Conservation (phyloP, 2,113 vertebrate genomes). For the Brachypodius melanocephalos region DNA sequence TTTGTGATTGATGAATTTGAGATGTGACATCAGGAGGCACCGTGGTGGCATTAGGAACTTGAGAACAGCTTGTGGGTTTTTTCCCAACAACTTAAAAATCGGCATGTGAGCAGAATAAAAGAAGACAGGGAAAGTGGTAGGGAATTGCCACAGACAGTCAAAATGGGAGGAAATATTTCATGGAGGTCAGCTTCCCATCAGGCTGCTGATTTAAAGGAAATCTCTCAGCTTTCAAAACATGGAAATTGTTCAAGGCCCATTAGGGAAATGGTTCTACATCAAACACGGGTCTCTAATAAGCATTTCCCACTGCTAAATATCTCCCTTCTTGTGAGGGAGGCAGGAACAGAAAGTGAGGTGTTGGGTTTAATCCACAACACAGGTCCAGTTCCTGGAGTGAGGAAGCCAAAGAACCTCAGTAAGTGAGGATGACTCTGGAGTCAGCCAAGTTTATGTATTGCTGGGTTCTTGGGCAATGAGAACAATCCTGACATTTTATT, state of each 20-base stretch:
- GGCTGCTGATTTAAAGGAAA: constrained; percentile 1
- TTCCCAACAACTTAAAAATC: not conserved
- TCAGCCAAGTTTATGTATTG: not conserved
- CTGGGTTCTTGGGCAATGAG: not conserved
- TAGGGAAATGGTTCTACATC: constrained; percentile 54
- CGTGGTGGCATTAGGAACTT: not conserved
- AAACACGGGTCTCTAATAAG: constrained; percentile 8
- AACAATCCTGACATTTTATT: not conserved
- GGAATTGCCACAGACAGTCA: not conserved
- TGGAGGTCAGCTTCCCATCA: constrained; percentile 24
- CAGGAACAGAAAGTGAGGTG: constrained; percentile 6
- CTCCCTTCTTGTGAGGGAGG: not conserved
- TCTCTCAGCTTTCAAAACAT: constrained; percentile 28
- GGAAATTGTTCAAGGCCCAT: constrained; percentile 57
- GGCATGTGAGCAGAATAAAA: accelerated
- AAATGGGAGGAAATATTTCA: constrained; percentile 35
- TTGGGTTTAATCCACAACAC: not conserved
- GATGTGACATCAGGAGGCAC: not conserved
- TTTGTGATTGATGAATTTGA: not conserved
- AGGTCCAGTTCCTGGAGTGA: not conserved
- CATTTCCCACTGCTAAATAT: not conserved
- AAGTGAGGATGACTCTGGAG: not conserved
- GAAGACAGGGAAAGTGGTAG: not conserved
- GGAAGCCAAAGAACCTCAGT: not conserved
- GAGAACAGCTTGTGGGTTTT: not conserved